Evolutionary conservation across 1,140 invertebrate species (phyloP), one percentile per base, ranked within the genome.

Genomic region (Drosophila micromelanica): DNA sequence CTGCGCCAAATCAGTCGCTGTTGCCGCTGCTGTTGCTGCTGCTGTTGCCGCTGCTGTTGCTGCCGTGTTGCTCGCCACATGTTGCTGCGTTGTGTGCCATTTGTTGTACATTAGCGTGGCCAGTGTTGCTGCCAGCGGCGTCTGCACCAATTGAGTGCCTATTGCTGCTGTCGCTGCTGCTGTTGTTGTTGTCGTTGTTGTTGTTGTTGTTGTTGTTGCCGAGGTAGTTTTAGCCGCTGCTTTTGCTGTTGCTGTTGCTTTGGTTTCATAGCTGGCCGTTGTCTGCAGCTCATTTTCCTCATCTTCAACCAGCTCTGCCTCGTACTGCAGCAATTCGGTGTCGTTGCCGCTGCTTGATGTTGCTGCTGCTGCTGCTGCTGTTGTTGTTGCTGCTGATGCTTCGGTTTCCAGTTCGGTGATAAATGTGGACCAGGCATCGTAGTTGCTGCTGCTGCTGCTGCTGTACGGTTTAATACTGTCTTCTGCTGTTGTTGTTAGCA

Each of bases 401-500:
- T 87, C 78, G 40, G 67, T 43, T 49, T 90, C 86, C 20, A 81
- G 35, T 70, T 89, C 74, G 30, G 73, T 82, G 49, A 84, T 84
- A 48, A 79, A 63, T 40, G 81, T 77, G n/a, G 86, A 65, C 67
- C 78, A 86, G 51, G 67, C 78, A 56, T 76, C 78, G 61, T 90
- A 70, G 80, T 73, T 89, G 82, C 54, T 67, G 72, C 67, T 76
- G 81, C 55, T 76, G 81, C 55, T 67, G 61, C 71, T 73, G 60
- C 67, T 62, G 45, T 62, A 70, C 23, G 60, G 17, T 42, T 54
- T 87, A 87, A 86, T 87, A 87, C 82, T 86, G 82, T 86, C 82
- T 27, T 82, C 81, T 69, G 70, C 71, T 46, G 70, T 86, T 72
- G 80, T 80, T 74, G 73, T 49, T 49, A 54, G 67, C 62, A 67